phyloP scores from a whole-genome alignment of 2,888 invertebrate genomes.

The Junonia oenone region DNA sequence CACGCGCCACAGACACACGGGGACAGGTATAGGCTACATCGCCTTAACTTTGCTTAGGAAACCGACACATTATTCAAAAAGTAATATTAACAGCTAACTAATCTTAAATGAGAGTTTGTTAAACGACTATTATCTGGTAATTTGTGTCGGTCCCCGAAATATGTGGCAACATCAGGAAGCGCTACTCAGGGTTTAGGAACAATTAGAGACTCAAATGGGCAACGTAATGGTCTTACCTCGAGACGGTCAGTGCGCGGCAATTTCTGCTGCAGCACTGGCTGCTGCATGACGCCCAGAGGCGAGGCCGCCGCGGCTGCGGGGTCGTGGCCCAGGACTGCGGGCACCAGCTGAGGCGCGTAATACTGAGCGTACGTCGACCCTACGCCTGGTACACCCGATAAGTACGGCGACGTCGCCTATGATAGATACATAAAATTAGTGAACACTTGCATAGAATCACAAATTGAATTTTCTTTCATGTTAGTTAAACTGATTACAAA shows the following conservation, averaged over 20 bases:
- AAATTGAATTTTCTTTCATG: not conserved
- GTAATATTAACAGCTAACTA: not conserved
- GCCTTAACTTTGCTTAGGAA: constrained; percentile 50
- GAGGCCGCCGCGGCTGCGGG: constrained; percentile 87
- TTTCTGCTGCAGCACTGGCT: constrained; percentile 94
- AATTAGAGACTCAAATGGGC: constrained; percentile 42
- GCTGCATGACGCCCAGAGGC: constrained; percentile 91
- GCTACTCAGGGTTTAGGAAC: constrained; percentile 47
- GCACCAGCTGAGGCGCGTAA: constrained; percentile 94
- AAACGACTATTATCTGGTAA: constrained; percentile 1
- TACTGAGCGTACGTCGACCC: constrained; percentile 94
- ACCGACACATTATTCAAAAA: constrained; percentile 43
- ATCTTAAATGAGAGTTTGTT: not conserved
- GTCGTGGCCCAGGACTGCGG: constrained; percentile 93
- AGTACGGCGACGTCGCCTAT: constrained; percentile 94
- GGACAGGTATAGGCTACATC: constrained; percentile 52
- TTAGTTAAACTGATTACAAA: not conserved
- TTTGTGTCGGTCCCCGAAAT: constrained; percentile 54
- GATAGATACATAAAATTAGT: constrained; percentile 23
- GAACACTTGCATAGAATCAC: not conserved
- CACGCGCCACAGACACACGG: constrained; percentile 58
- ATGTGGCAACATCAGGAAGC: constrained; percentile 58
- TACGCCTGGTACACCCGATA: constrained; percentile 93
- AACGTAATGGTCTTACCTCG: constrained; percentile 86
- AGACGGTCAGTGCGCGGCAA: constrained; percentile 96